These are phyloP conservation scores for Gymnopithys bicolor DNA, from an alignment of 2,797 vertebrate genomes.

Conservation along the genomic window DNA sequence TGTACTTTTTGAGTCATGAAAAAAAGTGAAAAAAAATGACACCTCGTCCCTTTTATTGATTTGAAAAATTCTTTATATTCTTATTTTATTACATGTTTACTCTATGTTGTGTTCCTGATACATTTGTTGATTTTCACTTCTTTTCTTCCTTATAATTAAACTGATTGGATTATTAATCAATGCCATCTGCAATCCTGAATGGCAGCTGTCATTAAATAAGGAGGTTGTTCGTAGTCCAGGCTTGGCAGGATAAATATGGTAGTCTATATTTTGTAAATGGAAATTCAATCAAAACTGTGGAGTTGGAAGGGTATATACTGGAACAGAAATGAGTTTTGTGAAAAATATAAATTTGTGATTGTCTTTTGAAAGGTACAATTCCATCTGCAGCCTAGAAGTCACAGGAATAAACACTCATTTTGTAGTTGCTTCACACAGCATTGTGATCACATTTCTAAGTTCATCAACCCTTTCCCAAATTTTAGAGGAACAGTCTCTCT, in stretches of 20 bases:
- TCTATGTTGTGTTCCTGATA: neutral
- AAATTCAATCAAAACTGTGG: slow-evolving; percentile 24
- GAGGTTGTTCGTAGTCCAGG: neutral
- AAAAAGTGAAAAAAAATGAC: neutral
- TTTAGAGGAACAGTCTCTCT: neutral
- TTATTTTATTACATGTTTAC: neutral
- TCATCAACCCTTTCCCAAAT: neutral
- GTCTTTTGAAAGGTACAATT: neutral
- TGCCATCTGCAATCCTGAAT: slow-evolving; percentile 9
- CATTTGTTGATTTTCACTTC: slow-evolving; percentile 9
- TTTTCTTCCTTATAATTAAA: slow-evolving; percentile 47
- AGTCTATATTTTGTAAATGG: neutral
- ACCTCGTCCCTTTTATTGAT: neutral
- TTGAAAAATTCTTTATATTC: neutral
- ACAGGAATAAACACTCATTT: neutral
- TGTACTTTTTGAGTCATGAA: neutral
- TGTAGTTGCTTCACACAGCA: neutral
- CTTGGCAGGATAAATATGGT: neutral
- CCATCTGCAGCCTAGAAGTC: neutral
- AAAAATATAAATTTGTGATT: neutral
- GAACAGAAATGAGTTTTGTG: slow-evolving; percentile 3
- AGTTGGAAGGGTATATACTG: neutral
- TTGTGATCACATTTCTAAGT: neutral
- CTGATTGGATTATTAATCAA: slow-evolving; percentile 61
- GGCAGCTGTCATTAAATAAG: slow-evolving; percentile 42